phyloP scores from a whole-genome alignment of 2,888 invertebrate species.

The Graphium colonna region DNA sequence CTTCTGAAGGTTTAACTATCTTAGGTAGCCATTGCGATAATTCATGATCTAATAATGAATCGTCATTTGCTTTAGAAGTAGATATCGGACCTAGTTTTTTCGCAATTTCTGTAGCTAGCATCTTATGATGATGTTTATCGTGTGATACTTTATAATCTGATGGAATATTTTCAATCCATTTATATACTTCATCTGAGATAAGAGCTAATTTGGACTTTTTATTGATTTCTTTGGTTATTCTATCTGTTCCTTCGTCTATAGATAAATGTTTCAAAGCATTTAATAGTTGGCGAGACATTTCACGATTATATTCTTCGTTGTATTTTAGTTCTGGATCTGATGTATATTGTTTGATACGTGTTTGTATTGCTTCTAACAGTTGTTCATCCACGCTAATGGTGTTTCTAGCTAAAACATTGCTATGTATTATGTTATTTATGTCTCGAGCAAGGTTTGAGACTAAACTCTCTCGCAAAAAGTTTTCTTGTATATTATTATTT shows the following conservation, averaged over 20 bases:
- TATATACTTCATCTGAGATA: slow-evolving; percentile 10
- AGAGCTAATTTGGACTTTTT: slow-evolving; percentile 5
- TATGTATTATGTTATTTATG: background rate
- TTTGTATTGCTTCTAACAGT: background rate
- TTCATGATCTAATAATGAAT: slow-evolving; percentile 7
- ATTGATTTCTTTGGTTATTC: background rate
- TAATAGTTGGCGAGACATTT: slow-evolving; percentile 1
- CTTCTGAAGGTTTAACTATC: slow-evolving; percentile 10
- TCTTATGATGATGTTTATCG: slow-evolving; percentile 8
- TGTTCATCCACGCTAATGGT: background rate
- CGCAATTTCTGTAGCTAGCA: slow-evolving; percentile 10
- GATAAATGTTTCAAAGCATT: slow-evolving; percentile 2
- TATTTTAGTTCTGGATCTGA: background rate
- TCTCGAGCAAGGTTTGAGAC: slow-evolving; percentile 8
- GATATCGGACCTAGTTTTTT: background rate
- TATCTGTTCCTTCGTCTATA: too few species aligned
- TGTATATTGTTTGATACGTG: slow-evolving; percentile 1
- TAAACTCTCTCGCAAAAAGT: slow-evolving; percentile 2
- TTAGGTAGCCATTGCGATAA: slow-evolving; percentile 10
- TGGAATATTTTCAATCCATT: slow-evolving; percentile 14
- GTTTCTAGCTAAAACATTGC: background rate
- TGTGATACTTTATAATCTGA: slow-evolving; percentile 6
- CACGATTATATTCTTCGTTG: background rate
- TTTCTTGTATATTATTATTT: slow-evolving; percentile 7
- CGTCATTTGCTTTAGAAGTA: background rate